phyloP scores from a whole-genome alignment of 2,113 vertebrate genomes.

The Sinocyclocheilus rhinocerous region DNA sequence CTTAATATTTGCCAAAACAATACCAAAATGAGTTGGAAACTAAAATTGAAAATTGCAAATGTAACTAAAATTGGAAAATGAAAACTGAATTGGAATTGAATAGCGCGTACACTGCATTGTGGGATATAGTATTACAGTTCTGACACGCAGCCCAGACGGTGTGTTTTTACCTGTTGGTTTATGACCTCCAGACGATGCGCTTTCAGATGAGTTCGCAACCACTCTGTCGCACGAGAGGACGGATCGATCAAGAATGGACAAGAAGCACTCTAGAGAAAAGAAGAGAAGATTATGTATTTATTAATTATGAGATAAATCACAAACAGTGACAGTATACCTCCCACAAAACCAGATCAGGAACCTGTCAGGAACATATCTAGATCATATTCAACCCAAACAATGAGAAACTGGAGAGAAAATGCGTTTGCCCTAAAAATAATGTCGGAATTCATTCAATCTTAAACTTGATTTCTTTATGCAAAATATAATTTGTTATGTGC shows the following conservation, averaged over 20 bases:
- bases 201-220: constrained; percentile 90
- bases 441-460: not conserved
- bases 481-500: not conserved
- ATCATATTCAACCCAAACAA: not conserved
- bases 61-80: too few species aligned
- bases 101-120: too few species aligned
- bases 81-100: too few species aligned
- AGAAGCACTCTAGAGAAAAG: constrained; percentile 80
- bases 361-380: not conserved
- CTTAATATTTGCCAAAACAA: too few species aligned
- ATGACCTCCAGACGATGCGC: too few species aligned
- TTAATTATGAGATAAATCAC: too few species aligned
- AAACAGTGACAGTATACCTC: too few species aligned
- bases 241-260: constrained; percentile 96
- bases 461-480: not conserved
- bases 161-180: too few species aligned
- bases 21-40: too few species aligned
- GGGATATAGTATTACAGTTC: too few species aligned
- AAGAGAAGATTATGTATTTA: not conserved
- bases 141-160: too few species aligned
- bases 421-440: not conserved
- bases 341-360: not conserved
- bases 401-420: not conserved
- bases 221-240: constrained; percentile 92
- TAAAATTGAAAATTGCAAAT: too few species aligned